Evolutionary conservation across 2,888 invertebrate species (phyloP), one percentile per base, ranked within the genome.

Genomic region (Arge pagana): DNA sequence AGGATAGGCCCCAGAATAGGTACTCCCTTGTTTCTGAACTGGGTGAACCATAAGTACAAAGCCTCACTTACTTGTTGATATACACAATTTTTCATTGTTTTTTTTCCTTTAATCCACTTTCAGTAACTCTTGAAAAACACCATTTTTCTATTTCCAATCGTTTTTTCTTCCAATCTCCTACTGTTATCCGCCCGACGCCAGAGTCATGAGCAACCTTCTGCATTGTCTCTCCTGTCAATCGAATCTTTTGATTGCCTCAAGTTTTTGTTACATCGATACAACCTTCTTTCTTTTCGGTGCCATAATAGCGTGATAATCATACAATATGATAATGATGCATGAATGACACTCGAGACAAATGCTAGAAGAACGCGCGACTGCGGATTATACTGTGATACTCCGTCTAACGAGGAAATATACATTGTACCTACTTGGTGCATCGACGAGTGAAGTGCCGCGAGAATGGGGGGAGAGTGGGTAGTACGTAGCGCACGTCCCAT

Each of bases 101-200:
- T 56, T 21, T 42, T 50, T 51, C n/a, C 48, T 53, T 10, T 48
- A 21, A 53, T 51, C 11, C 48, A 16, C 35, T 39, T 13, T 48
- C 30, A 10, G 48, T 42, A 48, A 16, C 50, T 21, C 7, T 43
- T 26, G 54, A 31, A 41, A n/a, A n/a, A n/a, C n/a, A n/a, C n/a
- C 39, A 63, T 53, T 60, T 48, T 55, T 58, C 53, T 10, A 62
- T 54, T 41, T 54, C 41, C 6, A 51, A 40, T 49, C 55, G 54
- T 48, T 62, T 63, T 57, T 55, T 59, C 48, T 50, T 33, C 57
- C 60, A 60, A 55, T 60, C 61, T 15, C 57, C 56, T 13, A 61
- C 58, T 24, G 61, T 63, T 40, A 55, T 57, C 41, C 55, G 54
- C 50, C 58, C 64, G 41, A 63, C 59, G 28, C 60, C 60, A 50